Evolutionary conservation across 2,888 invertebrate species (phyloP).

Genomic region (Deroplatys truncata): DNA sequence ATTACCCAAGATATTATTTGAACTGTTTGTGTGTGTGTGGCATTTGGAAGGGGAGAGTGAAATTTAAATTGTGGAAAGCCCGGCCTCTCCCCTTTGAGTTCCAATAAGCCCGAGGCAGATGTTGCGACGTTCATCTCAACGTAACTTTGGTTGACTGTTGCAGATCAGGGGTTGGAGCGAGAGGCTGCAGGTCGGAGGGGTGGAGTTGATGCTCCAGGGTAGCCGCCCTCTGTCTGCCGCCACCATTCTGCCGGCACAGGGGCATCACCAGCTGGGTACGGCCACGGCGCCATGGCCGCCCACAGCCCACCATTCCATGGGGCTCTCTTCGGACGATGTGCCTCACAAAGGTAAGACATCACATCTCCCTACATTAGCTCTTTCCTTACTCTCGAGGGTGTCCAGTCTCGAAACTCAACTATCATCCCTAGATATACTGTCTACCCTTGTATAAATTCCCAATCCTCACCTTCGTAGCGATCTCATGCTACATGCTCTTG

Average conservation of each 20-base stretch:
- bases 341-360: constrained; percentile 75
- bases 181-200: not conserved
- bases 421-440: too few species aligned
- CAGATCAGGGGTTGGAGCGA: not conserved
- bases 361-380: not conserved
- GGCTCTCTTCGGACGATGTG: constrained; percentile 62
- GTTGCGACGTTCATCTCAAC: not conserved
- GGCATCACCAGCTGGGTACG: constrained; percentile 57
- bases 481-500: too few species aligned
- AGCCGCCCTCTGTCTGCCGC: constrained; percentile 51
- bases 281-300: constrained; percentile 81
- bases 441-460: too few species aligned
- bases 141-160: not conserved
- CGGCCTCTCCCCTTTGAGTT: not conserved
- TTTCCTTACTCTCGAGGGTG: not conserved
- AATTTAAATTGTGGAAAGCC: too few species aligned
- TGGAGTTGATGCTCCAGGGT: constrained; percentile 16
- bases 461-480: too few species aligned
- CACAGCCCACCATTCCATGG: constrained; percentile 50
- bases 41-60: not conserved
- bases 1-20: not conserved
- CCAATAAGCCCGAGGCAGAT: not conserved
- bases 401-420: not conserved
- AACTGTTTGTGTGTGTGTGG: not conserved
- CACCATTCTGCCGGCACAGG: constrained; percentile 72